Percentiles rank a stretch among this genome's conserved stretches.
phyloP scores from a whole-genome alignment of 2,797 vertebrate species.

The Crenuchus spilurus region DNA sequence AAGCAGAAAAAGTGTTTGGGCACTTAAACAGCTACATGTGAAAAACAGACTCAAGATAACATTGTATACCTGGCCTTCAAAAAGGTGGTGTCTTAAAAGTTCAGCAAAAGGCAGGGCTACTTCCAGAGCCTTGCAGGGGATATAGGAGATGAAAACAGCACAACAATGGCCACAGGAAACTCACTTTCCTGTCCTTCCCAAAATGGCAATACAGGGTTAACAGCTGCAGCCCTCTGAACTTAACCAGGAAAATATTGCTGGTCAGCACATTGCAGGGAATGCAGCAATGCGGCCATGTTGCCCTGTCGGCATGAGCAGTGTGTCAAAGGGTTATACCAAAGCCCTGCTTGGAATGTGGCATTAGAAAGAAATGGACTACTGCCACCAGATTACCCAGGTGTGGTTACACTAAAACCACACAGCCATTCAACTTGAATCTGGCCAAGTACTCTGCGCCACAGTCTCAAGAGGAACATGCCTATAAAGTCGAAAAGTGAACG shows the following conservation, averaged over 20 bases:
- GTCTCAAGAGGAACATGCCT: conserved; percentile 11
- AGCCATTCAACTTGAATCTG: conserved; percentile 29
- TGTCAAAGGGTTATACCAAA: not conserved
- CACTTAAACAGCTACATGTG: not conserved
- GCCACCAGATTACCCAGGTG: conserved; percentile 33
- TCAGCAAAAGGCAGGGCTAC: not conserved
- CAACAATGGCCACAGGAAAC: conserved; percentile 57
- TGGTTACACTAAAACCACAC: conserved; percentile 33
- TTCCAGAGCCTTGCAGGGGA: not conserved
- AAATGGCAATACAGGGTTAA: conserved; percentile 53
- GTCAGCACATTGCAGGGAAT: conserved; percentile 59
- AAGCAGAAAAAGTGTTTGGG: conserved; percentile 3
- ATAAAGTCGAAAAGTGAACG: not conserved
- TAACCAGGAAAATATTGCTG: conserved; percentile 48
- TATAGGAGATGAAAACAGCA: conserved; percentile 20
- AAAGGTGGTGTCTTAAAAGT: not conserved
- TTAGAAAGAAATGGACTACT: conserved; percentile 22
- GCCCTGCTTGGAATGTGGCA: conserved; percentile 34
- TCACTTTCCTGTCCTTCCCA: conserved; percentile 48
- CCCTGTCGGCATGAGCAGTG: conserved; percentile 33
- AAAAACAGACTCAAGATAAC: not conserved
- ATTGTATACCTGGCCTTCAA: conserved; percentile 9
- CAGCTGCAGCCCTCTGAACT: conserved; percentile 44
- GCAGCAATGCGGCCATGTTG: conserved; percentile 15
- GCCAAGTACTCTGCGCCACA: conserved; percentile 8